Base-by-base conservation (phyloP, 2,888 invertebrate genomes). In the Calameuta filiformis region DNA sequence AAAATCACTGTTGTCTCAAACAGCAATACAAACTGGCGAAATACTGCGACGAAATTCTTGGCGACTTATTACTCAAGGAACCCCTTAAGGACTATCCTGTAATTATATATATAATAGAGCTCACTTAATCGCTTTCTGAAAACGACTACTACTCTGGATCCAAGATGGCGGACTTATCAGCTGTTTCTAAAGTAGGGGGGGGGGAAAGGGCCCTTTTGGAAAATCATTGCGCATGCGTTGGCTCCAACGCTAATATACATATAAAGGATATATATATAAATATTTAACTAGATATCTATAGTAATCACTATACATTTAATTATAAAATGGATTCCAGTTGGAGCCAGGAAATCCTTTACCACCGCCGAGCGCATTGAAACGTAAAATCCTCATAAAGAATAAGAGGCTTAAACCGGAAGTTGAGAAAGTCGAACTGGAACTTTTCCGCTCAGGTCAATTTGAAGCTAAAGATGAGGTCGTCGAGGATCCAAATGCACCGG, bases 1-100 rank as follows among this genome's bases (percentile, higher is more conserved):
- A 95, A 88, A 95, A 95, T 89, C 95, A 95, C 88, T 95, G 95
- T 89, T 94, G 94, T 80, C 87, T 92, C 87, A 92, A 92, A 77
- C 94, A 95, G 89, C 95, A 95, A 90, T 94, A 94, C 86, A 95
- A 95, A 89, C 92, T 95, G 92, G 95, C 95, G 76, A 94, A 94
- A 86, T 95, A 95, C 87, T 95, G 95, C 90, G 94, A 95, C 90
- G 95, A 95, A 73, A 94, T 95, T 80, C 93, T 95, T 80, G 95
- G 95, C 6, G 95, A 95, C 82, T 90, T 94, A 82, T 90, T 95
- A 79, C 91, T 95, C 71, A 93, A 93, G 83, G 93, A 94, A 81
- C 93, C 94, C 1, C 87, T 95, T 12, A 93, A 94, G 69, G 93
- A 93, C 76, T 92, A 92, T 86, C 93, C 94, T 74, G 94, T 95